Evolutionary conservation across 2,888 invertebrate genomes (phyloP).

Genomic region (Linnaemya tessellans): DNA sequence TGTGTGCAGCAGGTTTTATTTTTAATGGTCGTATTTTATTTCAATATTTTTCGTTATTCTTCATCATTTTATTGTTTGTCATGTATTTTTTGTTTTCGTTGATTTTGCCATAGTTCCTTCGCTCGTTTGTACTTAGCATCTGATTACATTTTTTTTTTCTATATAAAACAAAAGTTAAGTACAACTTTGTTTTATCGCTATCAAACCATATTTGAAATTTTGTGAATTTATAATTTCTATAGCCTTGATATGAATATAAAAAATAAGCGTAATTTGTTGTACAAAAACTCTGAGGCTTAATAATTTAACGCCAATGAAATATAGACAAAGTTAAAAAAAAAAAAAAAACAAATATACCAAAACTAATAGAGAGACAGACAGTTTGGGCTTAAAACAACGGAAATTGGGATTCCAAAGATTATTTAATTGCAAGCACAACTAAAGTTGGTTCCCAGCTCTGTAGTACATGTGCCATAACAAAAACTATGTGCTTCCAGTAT

Average conservation of each 20-base stretch:
- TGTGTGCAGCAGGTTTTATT: slow-evolving; percentile 38
- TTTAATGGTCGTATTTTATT: slow-evolving; percentile 55
- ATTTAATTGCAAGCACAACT: too few species aligned
- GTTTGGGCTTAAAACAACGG: too few species aligned
- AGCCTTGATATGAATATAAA: slow-evolving; percentile 3
- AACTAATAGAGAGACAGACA: too few species aligned
- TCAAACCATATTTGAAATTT: slow-evolving; percentile 62
- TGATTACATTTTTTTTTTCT: slow-evolving; percentile 16
- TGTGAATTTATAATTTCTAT: slow-evolving; percentile 73
- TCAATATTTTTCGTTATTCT: slow-evolving; percentile 63
- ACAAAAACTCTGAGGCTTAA: slow-evolving; percentile 1
- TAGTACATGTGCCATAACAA: too few species aligned
- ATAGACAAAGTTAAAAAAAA: too few species aligned
- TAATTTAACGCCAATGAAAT: not conserved
- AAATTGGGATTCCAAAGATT: too few species aligned
- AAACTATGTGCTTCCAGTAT: too few species aligned
- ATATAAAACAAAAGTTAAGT: slow-evolving; percentile 24
- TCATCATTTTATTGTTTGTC: slow-evolving; percentile 69
- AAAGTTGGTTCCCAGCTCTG: too few species aligned
- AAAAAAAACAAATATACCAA: too few species aligned
- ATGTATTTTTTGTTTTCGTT: slow-evolving; percentile 27
- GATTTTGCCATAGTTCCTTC: slow-evolving; percentile 3
- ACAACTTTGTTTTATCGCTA: slow-evolving; percentile 55
- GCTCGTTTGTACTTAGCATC: slow-evolving; percentile 59
- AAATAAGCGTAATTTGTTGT: not conserved